Evolutionary conservation across 2,113 vertebrate species (phyloP).

Genomic region (Eleginops maclovinus): DNA sequence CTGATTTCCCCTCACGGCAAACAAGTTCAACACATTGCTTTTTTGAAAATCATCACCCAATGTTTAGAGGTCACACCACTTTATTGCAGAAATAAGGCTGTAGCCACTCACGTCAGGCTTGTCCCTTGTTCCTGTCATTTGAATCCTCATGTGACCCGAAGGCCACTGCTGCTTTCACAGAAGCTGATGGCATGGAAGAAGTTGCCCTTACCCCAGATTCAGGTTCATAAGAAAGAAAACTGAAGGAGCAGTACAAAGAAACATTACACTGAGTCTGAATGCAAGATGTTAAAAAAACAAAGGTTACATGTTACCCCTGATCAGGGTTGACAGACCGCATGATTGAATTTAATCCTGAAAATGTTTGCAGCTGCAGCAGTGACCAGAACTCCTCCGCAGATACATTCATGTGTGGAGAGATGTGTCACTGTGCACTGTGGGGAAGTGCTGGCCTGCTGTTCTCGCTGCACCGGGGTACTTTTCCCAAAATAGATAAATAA

Average conservation of each 20-base stretch:
- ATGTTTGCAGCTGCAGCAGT: constrained; percentile 35
- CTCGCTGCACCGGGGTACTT: constrained; percentile 6
- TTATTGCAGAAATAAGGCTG: not conserved
- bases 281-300: not conserved
- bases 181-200: not conserved
- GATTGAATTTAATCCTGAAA: constrained; percentile 43
- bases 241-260: not conserved
- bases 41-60: not conserved
- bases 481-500: constrained; percentile 10
- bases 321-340: constrained; percentile 25
- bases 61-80: not conserved
- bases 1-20: constrained; percentile 3
- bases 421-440: constrained; percentile 24
- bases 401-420: constrained; percentile 24
- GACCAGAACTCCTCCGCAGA: constrained; percentile 30
- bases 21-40: not conserved
- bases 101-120: not conserved
- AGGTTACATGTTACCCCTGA: constrained; percentile 21
- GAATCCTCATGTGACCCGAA: not conserved
- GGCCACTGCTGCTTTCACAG: not conserved
- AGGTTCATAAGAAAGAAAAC: not conserved
- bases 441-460: constrained; percentile 16
- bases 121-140: not conserved
- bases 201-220: not conserved
- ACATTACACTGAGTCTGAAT: not conserved